Conservation (phyloP, 2,113 vertebrate genomes). For the Sinosuthora webbiana region DNA sequence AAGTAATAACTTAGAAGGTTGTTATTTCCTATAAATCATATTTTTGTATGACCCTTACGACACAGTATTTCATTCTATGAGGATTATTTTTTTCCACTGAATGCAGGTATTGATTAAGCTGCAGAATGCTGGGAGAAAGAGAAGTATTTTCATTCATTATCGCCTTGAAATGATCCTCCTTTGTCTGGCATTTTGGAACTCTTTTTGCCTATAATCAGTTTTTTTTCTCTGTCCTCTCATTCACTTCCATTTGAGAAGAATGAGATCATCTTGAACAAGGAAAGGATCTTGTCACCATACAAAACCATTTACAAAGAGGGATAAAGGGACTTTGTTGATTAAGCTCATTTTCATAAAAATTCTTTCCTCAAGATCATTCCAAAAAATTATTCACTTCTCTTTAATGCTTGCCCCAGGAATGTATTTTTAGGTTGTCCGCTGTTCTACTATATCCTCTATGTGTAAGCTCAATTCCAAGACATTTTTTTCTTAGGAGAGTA, state of each 20-base stretch:
- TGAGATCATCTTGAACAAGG: neutral
- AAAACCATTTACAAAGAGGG: neutral
- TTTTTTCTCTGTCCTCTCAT: neutral
- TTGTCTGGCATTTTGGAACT: slow-evolving; percentile 37
- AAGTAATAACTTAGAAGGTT: slow-evolving; percentile 45
- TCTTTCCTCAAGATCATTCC: neutral
- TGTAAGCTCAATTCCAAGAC: neutral
- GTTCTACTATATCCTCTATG: neutral
- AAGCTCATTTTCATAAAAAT: neutral
- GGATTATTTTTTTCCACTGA: neutral
- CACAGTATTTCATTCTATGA: slow-evolving; percentile 24
- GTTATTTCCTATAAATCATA: slow-evolving; percentile 51
- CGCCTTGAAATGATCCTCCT: neutral
- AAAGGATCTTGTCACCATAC: neutral
- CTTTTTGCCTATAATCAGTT: neutral
- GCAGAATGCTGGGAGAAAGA: neutral
- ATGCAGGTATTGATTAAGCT: neutral
- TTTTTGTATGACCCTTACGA: slow-evolving; percentile 38
- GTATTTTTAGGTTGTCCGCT: neutral
- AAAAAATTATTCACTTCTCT: neutral
- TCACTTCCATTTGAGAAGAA: neutral
- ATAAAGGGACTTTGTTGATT: neutral
- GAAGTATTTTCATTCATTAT: slow-evolving; percentile 19
- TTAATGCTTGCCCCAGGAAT: neutral
- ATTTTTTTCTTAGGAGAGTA: neutral